These are phyloP conservation scores for Heliconius sara DNA, from an alignment of 2,888 invertebrate species.

Conservation along the genomic window DNA sequence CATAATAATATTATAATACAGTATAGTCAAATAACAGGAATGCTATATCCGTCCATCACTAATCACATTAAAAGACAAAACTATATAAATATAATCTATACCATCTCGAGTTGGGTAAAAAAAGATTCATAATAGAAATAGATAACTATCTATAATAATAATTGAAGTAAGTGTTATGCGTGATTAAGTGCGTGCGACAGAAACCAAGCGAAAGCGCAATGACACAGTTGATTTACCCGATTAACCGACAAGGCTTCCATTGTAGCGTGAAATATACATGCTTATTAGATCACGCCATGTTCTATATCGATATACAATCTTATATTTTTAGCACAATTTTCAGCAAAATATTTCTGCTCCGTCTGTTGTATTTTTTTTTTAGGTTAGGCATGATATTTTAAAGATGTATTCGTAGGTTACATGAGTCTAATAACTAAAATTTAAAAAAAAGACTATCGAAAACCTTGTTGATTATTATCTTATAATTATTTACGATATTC, in stretches of 20 bases:
- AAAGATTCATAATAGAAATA: not conserved
- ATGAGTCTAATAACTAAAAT: too few relatives aligned
- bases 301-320: not conserved
- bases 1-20: too few relatives aligned
- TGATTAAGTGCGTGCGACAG: constrained; percentile 7
- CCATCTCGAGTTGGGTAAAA: not conserved
- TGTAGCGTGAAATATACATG: not conserved
- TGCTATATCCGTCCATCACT: not conserved
- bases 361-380: not conserved
- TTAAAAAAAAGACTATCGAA: too few relatives aligned
- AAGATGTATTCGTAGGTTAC: too few relatives aligned
- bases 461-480: too few relatives aligned
- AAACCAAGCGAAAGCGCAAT: constrained; percentile 18
- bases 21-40: too few relatives aligned
- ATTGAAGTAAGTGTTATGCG: constrained; percentile 2
- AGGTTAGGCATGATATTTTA: not conserved
- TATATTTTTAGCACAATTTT: not conserved
- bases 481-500: too few relatives aligned
- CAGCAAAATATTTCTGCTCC: not conserved
- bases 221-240: constrained; percentile 11
- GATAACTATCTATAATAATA: not conserved
- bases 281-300: not conserved
- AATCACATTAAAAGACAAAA: not conserved
- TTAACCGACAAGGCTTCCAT: constrained; percentile 21
- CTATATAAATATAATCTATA: not conserved